Base-by-base conservation (phyloP, 2,888 invertebrate species). In the Drosophila paramelanica region DNA sequence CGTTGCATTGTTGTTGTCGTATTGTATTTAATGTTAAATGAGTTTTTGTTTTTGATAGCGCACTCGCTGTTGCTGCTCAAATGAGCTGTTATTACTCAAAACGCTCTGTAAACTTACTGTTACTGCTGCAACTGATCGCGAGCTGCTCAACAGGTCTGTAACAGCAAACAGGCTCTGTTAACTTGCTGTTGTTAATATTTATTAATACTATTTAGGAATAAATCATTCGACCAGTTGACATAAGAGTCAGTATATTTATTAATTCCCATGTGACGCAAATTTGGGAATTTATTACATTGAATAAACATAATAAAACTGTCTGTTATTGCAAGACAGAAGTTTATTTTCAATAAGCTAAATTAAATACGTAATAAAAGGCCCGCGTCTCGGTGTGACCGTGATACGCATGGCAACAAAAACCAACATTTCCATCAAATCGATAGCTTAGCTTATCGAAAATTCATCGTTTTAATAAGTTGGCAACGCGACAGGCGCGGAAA, bases 401-500 rank as follows among this genome's bases (percentile, higher is more conserved):
- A 0, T 4, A 5, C 1, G 8, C 8, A 10, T 27, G 6, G 10
- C 17, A 17, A 41, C 10, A 41, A 17, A 41, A 5, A 11, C 0
- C 11, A 20, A 23, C 4, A 4, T 6, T 1, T 10, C 5, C 20
- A 14, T 1, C 4, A 8, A 3, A 43, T 62, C 49, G 43, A 3
- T 14, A 41, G 1, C 10, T 1, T 6, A 8, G 20, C 31, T 10
- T 36, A 33, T 11, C 11, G 13, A 36, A 1, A 13, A 1, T 11
- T 10, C 3, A 31, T 31, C 10, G 31, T 31, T 31, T 31, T 10
- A n/a, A 8, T 25, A 4, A 55, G 73, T 68, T 72, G 72, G 75
- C 76, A 75, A 69, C 75, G 75, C 75, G 61, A 31, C 0, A 2
- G 0, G 13, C 14, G 55, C 45, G 33, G 36, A 33, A 47, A 51